These are phyloP conservation scores for Tinea trinotella DNA, from an alignment of 2,888 invertebrate genomes.

Conservation along the genomic window DNA sequence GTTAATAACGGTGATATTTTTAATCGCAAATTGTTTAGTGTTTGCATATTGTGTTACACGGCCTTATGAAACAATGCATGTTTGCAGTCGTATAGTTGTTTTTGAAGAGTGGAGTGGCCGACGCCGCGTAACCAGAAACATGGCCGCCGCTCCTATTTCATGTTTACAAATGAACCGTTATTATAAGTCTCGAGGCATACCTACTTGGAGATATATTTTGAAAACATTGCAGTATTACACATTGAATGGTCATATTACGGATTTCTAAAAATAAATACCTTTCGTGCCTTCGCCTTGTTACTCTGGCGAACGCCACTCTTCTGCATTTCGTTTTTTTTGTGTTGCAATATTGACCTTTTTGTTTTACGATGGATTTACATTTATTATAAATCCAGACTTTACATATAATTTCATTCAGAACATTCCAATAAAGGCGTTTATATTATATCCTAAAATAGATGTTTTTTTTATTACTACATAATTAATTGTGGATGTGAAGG, in stretches of 20 bases:
- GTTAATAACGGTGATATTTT: slow-evolving; percentile 4
- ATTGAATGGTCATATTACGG: too few species aligned
- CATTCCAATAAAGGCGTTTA: too few species aligned
- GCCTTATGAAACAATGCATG: slow-evolving; percentile 21
- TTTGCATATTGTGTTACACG: slow-evolving; percentile 10
- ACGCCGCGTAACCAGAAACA: slow-evolving; percentile 19
- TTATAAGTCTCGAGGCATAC: not conserved
- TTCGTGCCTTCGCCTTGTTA: not conserved
- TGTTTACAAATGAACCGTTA: slow-evolving; percentile 21
- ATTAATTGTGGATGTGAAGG: too few species aligned
- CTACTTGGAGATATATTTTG: slow-evolving; percentile 12
- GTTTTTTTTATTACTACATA: too few species aligned
- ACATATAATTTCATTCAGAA: too few species aligned
- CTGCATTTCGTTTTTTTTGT: too few species aligned
- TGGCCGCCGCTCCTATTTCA: slow-evolving; percentile 19
- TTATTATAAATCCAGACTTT: too few species aligned
- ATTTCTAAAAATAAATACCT: too few species aligned
- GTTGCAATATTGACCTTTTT: too few species aligned
- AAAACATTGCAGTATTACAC: slow-evolving; percentile 2
- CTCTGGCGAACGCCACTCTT: too few species aligned
- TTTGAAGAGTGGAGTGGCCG: not conserved
- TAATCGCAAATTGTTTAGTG: slow-evolving; percentile 9
- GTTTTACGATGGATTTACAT: too few species aligned
- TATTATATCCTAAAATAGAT: too few species aligned
- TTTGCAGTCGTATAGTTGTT: slow-evolving; percentile 9